Conservation (phyloP, 1,140 invertebrate species). For the Halesus radiatus region DNA sequence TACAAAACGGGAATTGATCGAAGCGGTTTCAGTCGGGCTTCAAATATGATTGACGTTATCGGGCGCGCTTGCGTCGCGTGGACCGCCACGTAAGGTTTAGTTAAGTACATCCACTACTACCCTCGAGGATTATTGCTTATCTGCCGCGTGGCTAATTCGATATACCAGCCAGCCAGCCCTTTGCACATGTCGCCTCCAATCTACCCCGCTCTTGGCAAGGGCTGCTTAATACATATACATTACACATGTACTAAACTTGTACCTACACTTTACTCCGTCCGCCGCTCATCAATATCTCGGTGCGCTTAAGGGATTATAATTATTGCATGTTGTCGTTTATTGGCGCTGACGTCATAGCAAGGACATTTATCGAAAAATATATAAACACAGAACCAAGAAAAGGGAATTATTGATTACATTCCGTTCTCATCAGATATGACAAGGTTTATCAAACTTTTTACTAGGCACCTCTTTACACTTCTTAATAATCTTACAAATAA, state of each 20-base stretch:
- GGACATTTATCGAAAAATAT: no score
- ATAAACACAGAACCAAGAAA: no score
- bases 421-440: no score
- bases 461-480: no score
- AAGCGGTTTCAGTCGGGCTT: no score
- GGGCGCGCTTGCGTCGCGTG: background rate
- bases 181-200: slow-evolving; percentile 35
- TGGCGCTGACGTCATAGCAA: slow-evolving; percentile 4
- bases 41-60: no score
- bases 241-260: slow-evolving; percentile 8
- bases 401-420: no score
- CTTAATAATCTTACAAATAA: no score
- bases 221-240: background rate
- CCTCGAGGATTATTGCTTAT: slow-evolving; percentile 51
- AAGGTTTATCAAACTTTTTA: no score
- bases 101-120: background rate
- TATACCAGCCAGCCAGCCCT: slow-evolving; percentile 36
- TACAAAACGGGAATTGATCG: no score
- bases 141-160: slow-evolving; percentile 54
- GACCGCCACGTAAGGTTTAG: background rate
- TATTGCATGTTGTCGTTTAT: slow-evolving; percentile 11
- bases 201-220: background rate
- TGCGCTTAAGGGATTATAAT: slow-evolving; percentile 29
- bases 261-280: background rate
- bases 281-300: slow-evolving; percentile 26